These are phyloP conservation scores for Halesus radiatus DNA, from an alignment of 1,140 invertebrate genomes.

Conservation along the genomic window DNA sequence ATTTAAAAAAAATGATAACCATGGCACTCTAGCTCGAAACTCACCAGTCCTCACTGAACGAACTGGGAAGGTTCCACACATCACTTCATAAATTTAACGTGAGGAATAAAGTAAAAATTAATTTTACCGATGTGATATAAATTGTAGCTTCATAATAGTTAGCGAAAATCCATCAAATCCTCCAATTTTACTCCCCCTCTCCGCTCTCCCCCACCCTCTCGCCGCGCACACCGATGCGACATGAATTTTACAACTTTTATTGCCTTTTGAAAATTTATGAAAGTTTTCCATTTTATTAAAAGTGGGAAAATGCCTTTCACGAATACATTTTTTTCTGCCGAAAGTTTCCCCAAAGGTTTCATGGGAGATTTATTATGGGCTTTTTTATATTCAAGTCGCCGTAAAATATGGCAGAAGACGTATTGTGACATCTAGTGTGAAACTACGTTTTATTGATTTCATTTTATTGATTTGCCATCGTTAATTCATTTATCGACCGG, in stretches of 20 bases:
- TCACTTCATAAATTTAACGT: no score
- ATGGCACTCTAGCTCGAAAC: no score
- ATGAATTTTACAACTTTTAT: constrained; percentile 37
- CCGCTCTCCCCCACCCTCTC: neutral
- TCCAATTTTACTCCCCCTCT: no score
- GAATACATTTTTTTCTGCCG: constrained; percentile 9
- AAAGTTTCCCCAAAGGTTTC: constrained; percentile 24
- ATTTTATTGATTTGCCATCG: neutral
- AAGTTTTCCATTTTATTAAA: constrained; percentile 36
- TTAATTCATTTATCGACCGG: neutral
- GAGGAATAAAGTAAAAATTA: no score
- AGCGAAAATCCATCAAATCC: no score
- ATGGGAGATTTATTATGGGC: constrained; percentile 9
- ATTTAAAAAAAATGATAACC: no score
- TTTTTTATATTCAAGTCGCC: constrained; percentile 18
- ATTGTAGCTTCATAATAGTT: no score
- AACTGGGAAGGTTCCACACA: no score
- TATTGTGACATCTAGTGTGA: neutral
- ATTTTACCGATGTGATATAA: no score
- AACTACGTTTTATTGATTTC: constrained; percentile 7
- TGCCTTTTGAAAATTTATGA: constrained; percentile 36
- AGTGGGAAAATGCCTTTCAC: constrained; percentile 21
- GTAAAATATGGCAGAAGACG: neutral
- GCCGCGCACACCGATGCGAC: constrained; percentile 2
- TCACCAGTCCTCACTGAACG: no score